A percentile compares a stretch with the other conserved stretches of the same genome.
phyloP scores from a whole-genome alignment of 2,888 invertebrate genomes.

The Xanthorhoe spadicearia region DNA sequence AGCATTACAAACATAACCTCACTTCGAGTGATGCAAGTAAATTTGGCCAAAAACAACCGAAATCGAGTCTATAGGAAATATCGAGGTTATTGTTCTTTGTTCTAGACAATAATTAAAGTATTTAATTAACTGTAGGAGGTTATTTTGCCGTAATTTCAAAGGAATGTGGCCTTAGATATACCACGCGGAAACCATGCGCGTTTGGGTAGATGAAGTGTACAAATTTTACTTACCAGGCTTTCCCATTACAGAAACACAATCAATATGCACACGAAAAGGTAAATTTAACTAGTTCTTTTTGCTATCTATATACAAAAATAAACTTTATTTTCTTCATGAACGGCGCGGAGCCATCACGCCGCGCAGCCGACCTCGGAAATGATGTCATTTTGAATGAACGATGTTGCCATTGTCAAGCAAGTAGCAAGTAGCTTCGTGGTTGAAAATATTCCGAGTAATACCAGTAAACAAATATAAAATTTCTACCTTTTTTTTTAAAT shows the following conservation, averaged over 20 bases:
- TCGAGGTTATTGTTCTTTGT: neutral
- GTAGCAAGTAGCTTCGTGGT: neutral
- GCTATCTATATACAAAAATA: slow-evolving; percentile 70
- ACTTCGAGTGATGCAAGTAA: neutral
- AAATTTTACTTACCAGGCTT: slow-evolving; percentile 70
- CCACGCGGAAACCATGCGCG: slow-evolving; percentile 56
- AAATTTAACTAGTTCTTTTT: slow-evolving; percentile 42
- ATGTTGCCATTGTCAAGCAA: slow-evolving; percentile 40
- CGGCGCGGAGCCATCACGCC: slow-evolving; percentile 66
- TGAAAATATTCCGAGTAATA: neutral
- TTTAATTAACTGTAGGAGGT: neutral
- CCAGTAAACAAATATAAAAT: neutral
- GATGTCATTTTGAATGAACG: slow-evolving; percentile 66
- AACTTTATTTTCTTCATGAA: slow-evolving; percentile 62
- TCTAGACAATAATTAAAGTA: neutral
- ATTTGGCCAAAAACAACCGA: neutral
- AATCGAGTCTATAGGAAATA: neutral
- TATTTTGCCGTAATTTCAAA: slow-evolving; percentile 18
- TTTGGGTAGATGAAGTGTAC: slow-evolving; percentile 1
- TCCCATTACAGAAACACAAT: slow-evolving; percentile 61
- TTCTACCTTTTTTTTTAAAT: neutral
- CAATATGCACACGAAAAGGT: slow-evolving; percentile 35
- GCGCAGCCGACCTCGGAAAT: slow-evolving; percentile 69
- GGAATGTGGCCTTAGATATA: slow-evolving; percentile 21
- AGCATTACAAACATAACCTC: slow-evolving; percentile 1